Conservation (phyloP, 1,140 invertebrate species). For the Catajapyx aquilonaris region DNA sequence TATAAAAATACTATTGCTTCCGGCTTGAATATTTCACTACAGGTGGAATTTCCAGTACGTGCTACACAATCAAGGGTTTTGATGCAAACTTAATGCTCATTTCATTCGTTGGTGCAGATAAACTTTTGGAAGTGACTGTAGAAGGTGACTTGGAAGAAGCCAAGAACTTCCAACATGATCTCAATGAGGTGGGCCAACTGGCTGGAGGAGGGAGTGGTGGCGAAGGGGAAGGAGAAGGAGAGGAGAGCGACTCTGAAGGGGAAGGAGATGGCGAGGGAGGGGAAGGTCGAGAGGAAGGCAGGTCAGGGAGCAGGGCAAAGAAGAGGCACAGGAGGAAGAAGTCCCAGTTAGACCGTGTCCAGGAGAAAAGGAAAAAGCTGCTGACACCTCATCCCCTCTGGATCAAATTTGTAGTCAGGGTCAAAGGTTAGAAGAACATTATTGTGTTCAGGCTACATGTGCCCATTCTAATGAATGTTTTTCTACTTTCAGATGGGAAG, state of each 20-base stretch:
- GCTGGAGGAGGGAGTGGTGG: constrained; percentile 40
- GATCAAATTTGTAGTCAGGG: constrained; percentile 37
- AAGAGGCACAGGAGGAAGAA: constrained; percentile 17
- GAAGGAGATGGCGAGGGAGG: not conserved
- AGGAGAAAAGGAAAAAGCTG: constrained; percentile 41
- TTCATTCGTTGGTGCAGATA: constrained; percentile 19
- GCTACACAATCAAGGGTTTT: too few relatives aligned
- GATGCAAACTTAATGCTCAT: too few relatives aligned
- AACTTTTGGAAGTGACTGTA: constrained; percentile 31
- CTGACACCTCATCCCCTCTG: constrained; percentile 50
- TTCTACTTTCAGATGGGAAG: constrained; percentile 20
- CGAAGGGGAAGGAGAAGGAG: constrained; percentile 26
- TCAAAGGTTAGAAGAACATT: constrained; percentile 20
- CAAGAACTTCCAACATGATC: constrained; percentile 34
- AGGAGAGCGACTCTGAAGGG: constrained; percentile 21
- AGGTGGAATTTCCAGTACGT: too few relatives aligned
- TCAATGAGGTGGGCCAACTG: constrained; percentile 24
- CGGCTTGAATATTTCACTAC: too few relatives aligned
- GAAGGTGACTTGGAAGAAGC: constrained; percentile 66
- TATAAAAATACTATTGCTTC: constrained; percentile 12
- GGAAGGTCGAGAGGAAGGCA: constrained; percentile 5
- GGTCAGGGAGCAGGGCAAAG: constrained; percentile 7
- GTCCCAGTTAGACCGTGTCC: constrained; percentile 26
- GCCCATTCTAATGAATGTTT: constrained; percentile 1
- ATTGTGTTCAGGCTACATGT: not conserved